Base-by-base conservation (phyloP, 2,888 invertebrate genomes). In the Trissolcus japonicus region DNA sequence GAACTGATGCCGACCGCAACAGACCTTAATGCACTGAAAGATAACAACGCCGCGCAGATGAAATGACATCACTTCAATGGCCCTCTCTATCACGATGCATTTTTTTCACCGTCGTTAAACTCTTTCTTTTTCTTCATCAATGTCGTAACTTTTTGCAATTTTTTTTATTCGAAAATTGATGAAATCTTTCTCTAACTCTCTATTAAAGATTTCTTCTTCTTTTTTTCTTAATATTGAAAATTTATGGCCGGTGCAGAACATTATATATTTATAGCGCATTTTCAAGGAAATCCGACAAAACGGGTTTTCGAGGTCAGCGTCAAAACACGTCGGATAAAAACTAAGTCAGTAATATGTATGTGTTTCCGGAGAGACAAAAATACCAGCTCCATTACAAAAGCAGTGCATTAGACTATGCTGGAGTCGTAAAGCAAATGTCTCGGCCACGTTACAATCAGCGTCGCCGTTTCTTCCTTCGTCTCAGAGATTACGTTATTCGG, bases 21-120 rank as follows among this genome's bases (percentile, higher is more conserved):
- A 55, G 60, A 73, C 66, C 75, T 62, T 73, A 76, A 79, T 83
- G 83, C 66, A 69, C 61, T 65, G 43, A 68, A 81, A 83, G 85
- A 85, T 86, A 84, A 84, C 84, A 82, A 82, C 82, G 80, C 35
- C 6, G 9, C 81, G 76, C 81, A 85, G 85, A 84, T 85, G 85
- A 85, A 73, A 80, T 80, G 81, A 82, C 82, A 83, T 84, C 81
- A 79, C 81, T 83, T 84, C 79, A 81, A 81, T 82, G 67, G 25
- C 6, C 79, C 80, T 56, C 79, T 78, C 51, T 19, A 61, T 43
- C 56, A 43, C 60, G 55, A 69, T 65, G 62, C 16, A 13, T 19
- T 17, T 61, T 76, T 76, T 72, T 62, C 35, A 54, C 14, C 54
- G 13, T 63, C 71, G 57, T 62, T 55, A 50, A 76, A 61, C 61